These are phyloP conservation scores for Apteryx owenii DNA, from an alignment of 2,113 vertebrate genomes.

Conservation along the genomic window DNA sequence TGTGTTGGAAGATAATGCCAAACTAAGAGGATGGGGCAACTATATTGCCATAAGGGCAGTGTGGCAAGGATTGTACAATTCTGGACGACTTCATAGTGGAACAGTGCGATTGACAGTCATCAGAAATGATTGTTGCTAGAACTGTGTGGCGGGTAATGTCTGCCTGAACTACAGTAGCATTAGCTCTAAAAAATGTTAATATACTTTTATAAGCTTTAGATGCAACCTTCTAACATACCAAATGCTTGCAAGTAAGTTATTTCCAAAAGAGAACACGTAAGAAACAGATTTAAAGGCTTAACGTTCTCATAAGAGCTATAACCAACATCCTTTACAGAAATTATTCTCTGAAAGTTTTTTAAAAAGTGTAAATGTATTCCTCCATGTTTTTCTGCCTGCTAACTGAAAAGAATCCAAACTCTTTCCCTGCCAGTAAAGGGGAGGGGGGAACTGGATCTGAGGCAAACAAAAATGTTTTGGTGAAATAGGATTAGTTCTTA, in stretches of 20 bases:
- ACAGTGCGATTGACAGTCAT: neutral
- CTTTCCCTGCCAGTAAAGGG: neutral
- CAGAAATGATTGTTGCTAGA: neutral
- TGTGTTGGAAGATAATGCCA: neutral
- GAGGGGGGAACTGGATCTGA: constrained; percentile 15
- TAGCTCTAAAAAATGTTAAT: neutral
- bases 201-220: neutral
- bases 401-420: constrained; percentile 5
- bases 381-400: neutral
- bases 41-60: neutral
- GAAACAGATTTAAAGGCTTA: neutral
- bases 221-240: neutral
- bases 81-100: neutral
- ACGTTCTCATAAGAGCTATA: neutral
- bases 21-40: neutral
- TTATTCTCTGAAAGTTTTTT: neutral
- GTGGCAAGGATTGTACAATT: neutral
- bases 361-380: neutral
- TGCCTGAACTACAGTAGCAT: fast-evolving
- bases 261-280: neutral
- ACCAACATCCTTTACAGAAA: neutral
- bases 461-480: constrained; percentile 74
- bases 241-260: neutral
- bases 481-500: constrained; percentile 83
- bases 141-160: neutral